A percentile compares a stretch with the other conserved stretches of the same genome.
These are phyloP conservation scores for Tyria jacobaeae DNA, from an alignment of 2,888 invertebrate species.

Conservation along the genomic window DNA sequence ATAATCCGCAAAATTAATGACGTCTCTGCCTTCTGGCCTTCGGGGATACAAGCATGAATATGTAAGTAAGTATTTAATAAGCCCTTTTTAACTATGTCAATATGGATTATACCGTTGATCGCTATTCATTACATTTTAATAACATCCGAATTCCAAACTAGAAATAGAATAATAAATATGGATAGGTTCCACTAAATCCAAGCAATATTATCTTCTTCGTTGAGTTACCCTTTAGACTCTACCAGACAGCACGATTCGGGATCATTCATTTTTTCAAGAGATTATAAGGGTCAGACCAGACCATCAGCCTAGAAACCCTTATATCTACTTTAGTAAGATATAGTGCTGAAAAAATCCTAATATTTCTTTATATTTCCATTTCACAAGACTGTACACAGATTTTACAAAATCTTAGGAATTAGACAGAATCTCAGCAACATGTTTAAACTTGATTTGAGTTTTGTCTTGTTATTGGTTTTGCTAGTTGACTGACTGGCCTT, in stretches of 20 bases:
- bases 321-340: conserved; percentile 1
- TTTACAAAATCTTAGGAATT: background rate
- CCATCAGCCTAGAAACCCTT: conserved; percentile 20
- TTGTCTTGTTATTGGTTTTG: too few relatives aligned
- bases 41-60: too few relatives aligned
- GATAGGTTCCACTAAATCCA: background rate
- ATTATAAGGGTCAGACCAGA: conserved; percentile 21
- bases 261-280: conserved; percentile 10
- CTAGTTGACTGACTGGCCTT: too few relatives aligned
- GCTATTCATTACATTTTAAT: too few relatives aligned
- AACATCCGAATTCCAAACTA: too few relatives aligned
- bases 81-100: too few relatives aligned
- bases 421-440: background rate
- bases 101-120: too few relatives aligned
- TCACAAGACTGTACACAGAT: background rate
- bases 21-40: too few relatives aligned
- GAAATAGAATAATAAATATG: background rate
- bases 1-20: too few relatives aligned
- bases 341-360: background rate
- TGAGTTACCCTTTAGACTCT: background rate
- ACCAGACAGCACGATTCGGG: conserved; percentile 1
- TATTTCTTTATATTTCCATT: too few relatives aligned
- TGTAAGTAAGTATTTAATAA: too few relatives aligned
- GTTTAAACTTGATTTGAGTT: too few relatives aligned
- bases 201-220: background rate